These are phyloP conservation scores for Craseonycteris thonglongyai DNA, from an alignment of 2,113 vertebrate species.

Conservation along the genomic window DNA sequence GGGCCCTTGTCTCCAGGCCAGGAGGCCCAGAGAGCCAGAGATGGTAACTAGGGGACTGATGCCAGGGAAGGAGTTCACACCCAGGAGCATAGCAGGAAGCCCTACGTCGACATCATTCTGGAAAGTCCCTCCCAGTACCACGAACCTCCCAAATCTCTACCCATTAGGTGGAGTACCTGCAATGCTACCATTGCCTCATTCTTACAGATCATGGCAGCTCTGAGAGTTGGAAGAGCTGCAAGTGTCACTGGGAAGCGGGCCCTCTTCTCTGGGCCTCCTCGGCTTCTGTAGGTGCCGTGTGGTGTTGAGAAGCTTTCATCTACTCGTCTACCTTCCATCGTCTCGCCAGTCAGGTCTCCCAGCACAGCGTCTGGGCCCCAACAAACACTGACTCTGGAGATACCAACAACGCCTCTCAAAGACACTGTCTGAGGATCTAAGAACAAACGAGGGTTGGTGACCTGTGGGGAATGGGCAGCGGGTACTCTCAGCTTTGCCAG, in stretches of 20 bases:
- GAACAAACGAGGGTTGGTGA: neutral
- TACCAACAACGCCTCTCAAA: neutral
- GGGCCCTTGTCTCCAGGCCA: neutral
- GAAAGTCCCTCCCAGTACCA: neutral
- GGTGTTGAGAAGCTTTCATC: neutral
- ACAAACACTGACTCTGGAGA: too few species aligned
- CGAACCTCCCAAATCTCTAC: neutral
- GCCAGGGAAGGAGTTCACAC: neutral
- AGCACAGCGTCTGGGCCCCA: neutral
- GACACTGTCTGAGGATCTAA: neutral
- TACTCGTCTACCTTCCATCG: neutral
- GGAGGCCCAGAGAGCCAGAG: neutral
- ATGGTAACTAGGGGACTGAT: neutral
- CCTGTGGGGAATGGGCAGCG: accelerated
- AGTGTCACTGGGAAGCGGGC: too few species aligned
- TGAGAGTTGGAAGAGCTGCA: neutral
- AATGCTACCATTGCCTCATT: neutral
- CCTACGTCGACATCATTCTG: neutral
- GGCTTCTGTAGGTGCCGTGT: neutral
- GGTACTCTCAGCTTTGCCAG: neutral
- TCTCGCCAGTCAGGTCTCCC: neutral
- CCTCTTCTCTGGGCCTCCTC: neutral
- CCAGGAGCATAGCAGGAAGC: neutral
- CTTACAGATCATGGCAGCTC: neutral
- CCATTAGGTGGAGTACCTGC: neutral